A percentile compares a stretch with the other conserved stretches of the same genome.
These are phyloP conservation scores for Clytia hemisphaerica DNA, from an alignment of 30 jellyfish, hydroid and myxozoan genomes.

Conservation along the genomic window DNA sequence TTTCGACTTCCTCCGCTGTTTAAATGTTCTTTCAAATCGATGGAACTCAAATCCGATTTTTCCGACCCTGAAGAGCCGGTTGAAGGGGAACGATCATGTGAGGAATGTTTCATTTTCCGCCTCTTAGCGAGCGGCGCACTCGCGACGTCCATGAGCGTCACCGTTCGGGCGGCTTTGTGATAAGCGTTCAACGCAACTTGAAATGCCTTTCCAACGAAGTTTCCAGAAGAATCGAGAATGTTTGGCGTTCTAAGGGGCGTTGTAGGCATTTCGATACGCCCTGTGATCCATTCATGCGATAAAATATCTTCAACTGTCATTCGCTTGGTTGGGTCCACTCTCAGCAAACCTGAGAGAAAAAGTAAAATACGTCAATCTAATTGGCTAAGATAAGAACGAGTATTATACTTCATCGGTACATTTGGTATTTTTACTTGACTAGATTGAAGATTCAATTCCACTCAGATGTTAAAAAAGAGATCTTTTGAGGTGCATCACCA, in stretches of 20 bases:
- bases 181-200: slow-evolving; percentile 91
- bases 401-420: too few species aligned
- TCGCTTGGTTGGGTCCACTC: slow-evolving; percentile 86
- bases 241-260: slow-evolving; percentile 97
- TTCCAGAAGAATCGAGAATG: slow-evolving; percentile 74
- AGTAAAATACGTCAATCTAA: background rate
- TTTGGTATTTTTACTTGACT: too few species aligned
- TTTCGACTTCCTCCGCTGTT: too few species aligned
- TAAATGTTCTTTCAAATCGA: too few species aligned
- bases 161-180: slow-evolving; percentile 92
- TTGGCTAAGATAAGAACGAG: background rate
- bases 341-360: slow-evolving; percentile 63
- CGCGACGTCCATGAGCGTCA: slow-evolving; percentile 92
- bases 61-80: slow-evolving; percentile 36
- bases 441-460: too few species aligned
- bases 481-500: too few species aligned
- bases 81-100: slow-evolving; percentile 49
- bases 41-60: too few species aligned
- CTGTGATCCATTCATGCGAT: slow-evolving; percentile 94
- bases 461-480: too few species aligned
- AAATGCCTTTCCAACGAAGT: slow-evolving; percentile 77
- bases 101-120: slow-evolving; percentile 73
- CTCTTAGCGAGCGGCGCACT: slow-evolving; percentile 98
- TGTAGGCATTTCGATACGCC: slow-evolving; percentile 90
- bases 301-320: slow-evolving; percentile 60